These are phyloP conservation scores for Leptodactylus fallax DNA, from an alignment of 2,797 vertebrate species.

Conservation along the genomic window DNA sequence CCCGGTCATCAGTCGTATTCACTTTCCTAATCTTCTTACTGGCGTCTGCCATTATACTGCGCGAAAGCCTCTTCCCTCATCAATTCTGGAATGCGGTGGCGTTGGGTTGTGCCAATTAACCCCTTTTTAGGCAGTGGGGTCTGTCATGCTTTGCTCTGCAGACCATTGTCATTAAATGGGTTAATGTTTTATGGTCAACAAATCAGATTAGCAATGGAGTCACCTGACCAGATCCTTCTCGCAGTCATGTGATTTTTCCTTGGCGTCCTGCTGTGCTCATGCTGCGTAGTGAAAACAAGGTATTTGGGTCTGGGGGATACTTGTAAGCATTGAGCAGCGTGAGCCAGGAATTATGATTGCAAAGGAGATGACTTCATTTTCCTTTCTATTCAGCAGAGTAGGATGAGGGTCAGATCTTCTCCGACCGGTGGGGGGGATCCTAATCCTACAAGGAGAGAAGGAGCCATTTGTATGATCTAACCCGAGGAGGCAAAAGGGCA, in stretches of 20 bases:
- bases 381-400: slow-evolving; percentile 67
- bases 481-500: neutral
- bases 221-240: slow-evolving; percentile 66
- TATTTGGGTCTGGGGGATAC: slow-evolving; percentile 71
- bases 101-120: slow-evolving; percentile 70
- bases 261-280: slow-evolving; percentile 61
- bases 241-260: slow-evolving; percentile 63
- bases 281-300: slow-evolving; percentile 67
- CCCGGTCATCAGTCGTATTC: slow-evolving; percentile 61
- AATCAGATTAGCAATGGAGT: slow-evolving; percentile 69
- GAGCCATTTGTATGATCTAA: slow-evolving; percentile 47
- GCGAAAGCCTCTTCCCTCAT: slow-evolving; percentile 66
- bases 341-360: slow-evolving; percentile 68
- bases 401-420: slow-evolving; percentile 68
- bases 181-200: slow-evolving; percentile 61
- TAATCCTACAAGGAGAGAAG: slow-evolving; percentile 67
- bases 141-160: slow-evolving; percentile 27
- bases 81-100: slow-evolving; percentile 67
- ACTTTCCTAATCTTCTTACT: slow-evolving; percentile 68
- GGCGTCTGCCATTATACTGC: slow-evolving; percentile 62
- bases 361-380: slow-evolving; percentile 75
- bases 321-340: slow-evolving; percentile 71
- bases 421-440: slow-evolving; percentile 67
- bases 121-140: slow-evolving; percentile 27
- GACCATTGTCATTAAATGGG: slow-evolving; percentile 31